These are phyloP conservation scores for Pampusana beccarii DNA, from an alignment of 2,113 vertebrate genomes.

Conservation along the genomic window DNA sequence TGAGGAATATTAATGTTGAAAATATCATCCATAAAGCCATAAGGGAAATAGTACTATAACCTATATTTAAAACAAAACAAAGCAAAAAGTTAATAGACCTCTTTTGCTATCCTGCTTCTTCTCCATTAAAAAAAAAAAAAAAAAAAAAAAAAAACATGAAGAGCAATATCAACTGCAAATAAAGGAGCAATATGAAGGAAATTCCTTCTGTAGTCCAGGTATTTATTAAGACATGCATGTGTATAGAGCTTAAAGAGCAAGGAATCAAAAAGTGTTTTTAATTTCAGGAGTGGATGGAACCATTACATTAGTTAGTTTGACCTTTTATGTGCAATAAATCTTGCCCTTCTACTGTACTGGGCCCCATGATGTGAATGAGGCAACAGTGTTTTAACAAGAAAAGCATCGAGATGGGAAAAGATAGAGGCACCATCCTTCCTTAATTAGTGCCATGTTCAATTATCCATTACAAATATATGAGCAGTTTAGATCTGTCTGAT, in stretches of 20 bases:
- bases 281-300: background rate
- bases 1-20: background rate
- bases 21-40: background rate
- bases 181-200: background rate
- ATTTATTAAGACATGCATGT: background rate
- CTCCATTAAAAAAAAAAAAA: background rate
- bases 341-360: background rate
- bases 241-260: background rate
- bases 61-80: background rate
- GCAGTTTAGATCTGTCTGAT: background rate
- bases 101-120: background rate
- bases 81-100: background rate
- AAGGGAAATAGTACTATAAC: background rate
- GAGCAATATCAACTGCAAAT: background rate
- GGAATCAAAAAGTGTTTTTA: background rate
- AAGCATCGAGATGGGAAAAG: background rate
- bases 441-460: background rate
- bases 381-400: background rate
- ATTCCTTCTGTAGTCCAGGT: background rate
- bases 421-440: background rate
- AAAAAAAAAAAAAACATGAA: background rate
- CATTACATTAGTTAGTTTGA: conserved; percentile 26
- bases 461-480: background rate
- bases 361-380: background rate
- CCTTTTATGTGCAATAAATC: conserved; percentile 21